Evolutionary conservation across 2,113 vertebrate species (phyloP), one percentile per base, ranked within the genome.

Genomic region (Leiothrix lutea): DNA sequence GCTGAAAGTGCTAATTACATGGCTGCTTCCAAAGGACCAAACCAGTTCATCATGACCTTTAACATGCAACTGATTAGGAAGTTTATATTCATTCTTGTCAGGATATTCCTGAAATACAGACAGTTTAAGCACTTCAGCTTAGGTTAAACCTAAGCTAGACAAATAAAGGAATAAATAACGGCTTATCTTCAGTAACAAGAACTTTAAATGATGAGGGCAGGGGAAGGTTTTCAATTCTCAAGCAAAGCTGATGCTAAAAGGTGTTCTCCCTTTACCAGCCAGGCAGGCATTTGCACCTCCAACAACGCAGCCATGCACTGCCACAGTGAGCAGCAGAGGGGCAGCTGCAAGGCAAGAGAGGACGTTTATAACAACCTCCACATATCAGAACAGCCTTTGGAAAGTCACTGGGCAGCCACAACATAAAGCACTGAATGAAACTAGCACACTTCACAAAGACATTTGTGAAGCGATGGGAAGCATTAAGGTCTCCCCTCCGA

Each of bases 21-120:
- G 48, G 69, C 26, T 80, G 45, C 60, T 94, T 90, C 57, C 65
- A 77, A 86, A 94, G 45, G 29, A 94, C 36, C 54, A 84, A 87
- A 61, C 14, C n/a, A 80, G 77, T 77, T 89, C 71, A 79, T 44
- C 79, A 57, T 21, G 70, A 94, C 66, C 80, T 96, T 96, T 90
- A 92, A 77, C 74, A 80, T 8, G 60, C 1, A 24, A 93, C 54
- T 94, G 78, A 92, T 92, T 61, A 75, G 23, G 29, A 90, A 50
- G 13, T 62, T 44, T 70, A 17, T 61, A 77, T 56, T 90, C 26
- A 71, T 58, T 94, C 54, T 57, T 42, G 62, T 77, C 50, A 70
- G n/a, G 8, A 22, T 48, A 71, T 29, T 45, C 36, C 50, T 71
- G 71, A 91, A 86, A 74, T 61, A 61, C 21, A 75, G 23, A 22